Evolutionary conservation across 2,888 invertebrate species (phyloP), one percentile per base, ranked within the genome.

Genomic region (Mesopsocus fuscifrons): DNA sequence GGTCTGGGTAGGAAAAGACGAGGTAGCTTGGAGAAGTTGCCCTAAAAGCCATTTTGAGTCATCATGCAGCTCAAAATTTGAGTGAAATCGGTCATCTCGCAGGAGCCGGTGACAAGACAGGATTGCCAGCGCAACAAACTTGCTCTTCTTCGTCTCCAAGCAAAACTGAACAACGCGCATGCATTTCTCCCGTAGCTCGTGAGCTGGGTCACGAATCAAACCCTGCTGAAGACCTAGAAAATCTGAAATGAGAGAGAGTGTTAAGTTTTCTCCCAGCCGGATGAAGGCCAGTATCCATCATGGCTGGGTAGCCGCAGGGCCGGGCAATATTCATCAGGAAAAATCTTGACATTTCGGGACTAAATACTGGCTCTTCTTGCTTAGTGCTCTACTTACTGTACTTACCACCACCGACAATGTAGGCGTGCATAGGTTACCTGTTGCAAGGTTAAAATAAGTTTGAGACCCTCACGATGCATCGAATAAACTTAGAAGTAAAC

Each of bases 1-100:
- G 44, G 82, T 65, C 55, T 85, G 75, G 49, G 76, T 71, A 53
- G 78, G 71, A 55, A 84, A 76, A 1, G 79, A 78, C 17, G 81
- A 75, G 43, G 92, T 83, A 2, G 89, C 78, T 49, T 82, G 76
- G 30, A 94, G 67, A 44, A 94, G 68, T 61, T 94, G 94, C 2
- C 88, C 82, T 3, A 92, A 89, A 56, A 92, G 67, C 89, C 91
- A 91, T 35, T 85, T 66, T 1, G 87, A 87, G 62, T 91, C 89
- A 58, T 87, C 84, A 62, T 91, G 89, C 1, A 84, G 83, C 57
- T 91, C 91, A 49, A 82, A 74, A 18, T 84, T 83, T 15, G 87
- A 76, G 58, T 89, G 88, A 58, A 92, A 91, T 45, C 89, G 70
- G 57, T 89, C 88, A 63, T 94, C 92, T 49, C 85, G 74, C 20